These are phyloP conservation scores for Calcarius lapponicus DNA, from an alignment of 2,797 vertebrate species.

Conservation along the genomic window DNA sequence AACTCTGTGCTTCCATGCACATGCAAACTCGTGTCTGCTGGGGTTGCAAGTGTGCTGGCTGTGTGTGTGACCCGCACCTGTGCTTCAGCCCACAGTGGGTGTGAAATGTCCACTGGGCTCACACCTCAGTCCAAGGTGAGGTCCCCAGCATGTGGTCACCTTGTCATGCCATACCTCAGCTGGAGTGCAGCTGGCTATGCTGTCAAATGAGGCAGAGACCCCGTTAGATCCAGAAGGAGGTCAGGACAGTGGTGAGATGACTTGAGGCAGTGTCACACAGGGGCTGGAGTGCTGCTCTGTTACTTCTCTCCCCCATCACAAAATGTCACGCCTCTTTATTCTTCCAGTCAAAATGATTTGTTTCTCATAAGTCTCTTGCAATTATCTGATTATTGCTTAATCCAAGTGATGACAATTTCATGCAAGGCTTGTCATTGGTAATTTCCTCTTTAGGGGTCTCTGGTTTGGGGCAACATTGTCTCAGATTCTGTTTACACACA, in stretches of 20 bases:
- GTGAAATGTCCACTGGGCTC: neutral
- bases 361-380: neutral
- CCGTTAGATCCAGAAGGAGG: neutral
- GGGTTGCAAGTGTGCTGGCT: neutral
- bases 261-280: neutral
- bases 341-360: neutral
- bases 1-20: accelerated
- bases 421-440: neutral
- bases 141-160: neutral
- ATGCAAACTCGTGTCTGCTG: neutral
- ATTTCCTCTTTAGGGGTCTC: neutral
- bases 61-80: neutral
- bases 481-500: neutral
- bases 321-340: neutral
- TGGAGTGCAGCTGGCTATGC: neutral
- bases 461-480: neutral
- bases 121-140: neutral
- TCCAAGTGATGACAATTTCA: neutral
- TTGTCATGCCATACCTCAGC: neutral
- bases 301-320: neutral
- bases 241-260: neutral
- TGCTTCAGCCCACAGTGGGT: accelerated
- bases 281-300: neutral
- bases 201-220: neutral
- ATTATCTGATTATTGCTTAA: neutral